A percentile compares a stretch with the other conserved stretches of the same genome.
phyloP scores from a whole-genome alignment of 1,140 invertebrate genomes.

The Drosophila takahashii region DNA sequence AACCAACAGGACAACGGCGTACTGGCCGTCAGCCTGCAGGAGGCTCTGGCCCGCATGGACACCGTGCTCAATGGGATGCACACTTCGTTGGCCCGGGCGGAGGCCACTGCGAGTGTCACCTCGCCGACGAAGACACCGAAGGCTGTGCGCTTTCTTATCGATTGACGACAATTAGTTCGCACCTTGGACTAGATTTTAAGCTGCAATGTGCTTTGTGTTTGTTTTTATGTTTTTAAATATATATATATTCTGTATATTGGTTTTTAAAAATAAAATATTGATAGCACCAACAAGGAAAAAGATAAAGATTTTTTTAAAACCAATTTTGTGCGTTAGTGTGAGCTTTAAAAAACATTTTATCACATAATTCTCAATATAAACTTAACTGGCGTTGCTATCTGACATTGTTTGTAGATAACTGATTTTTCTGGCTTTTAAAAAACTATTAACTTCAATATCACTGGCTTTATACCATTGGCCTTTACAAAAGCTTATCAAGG shows the following conservation, averaged over 20 bases:
- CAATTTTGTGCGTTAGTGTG: neutral
- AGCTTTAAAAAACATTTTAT: neutral
- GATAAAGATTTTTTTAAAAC: neutral
- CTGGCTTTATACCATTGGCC: neutral
- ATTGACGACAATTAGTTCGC: constrained; percentile 53
- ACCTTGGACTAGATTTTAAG: constrained; percentile 31
- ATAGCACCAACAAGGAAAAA: constrained; percentile 12
- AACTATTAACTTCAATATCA: neutral
- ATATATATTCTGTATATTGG: constrained; percentile 55
- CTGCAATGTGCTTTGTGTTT: constrained; percentile 62
- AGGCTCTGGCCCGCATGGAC: constrained; percentile 64
- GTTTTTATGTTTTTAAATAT: constrained; percentile 66
- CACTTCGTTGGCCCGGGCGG: constrained; percentile 41
- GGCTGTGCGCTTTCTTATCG: constrained; percentile 78
- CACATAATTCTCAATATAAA: neutral
- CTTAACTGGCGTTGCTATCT: no score
- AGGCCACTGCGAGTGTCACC: constrained; percentile 23
- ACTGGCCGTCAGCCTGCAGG: constrained; percentile 50
- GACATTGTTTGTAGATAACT: neutral
- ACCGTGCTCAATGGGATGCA: constrained; percentile 62
- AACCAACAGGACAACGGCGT: constrained; percentile 56
- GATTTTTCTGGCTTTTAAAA: neutral
- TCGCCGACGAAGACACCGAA: constrained; percentile 69
- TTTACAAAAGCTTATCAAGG: neutral
- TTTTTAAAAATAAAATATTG: constrained; percentile 41